Percentiles rank a stretch among this genome's conserved stretches.
Conservation (phyloP, 2,113 vertebrate genomes). For the Pogona vitticeps region DNA sequence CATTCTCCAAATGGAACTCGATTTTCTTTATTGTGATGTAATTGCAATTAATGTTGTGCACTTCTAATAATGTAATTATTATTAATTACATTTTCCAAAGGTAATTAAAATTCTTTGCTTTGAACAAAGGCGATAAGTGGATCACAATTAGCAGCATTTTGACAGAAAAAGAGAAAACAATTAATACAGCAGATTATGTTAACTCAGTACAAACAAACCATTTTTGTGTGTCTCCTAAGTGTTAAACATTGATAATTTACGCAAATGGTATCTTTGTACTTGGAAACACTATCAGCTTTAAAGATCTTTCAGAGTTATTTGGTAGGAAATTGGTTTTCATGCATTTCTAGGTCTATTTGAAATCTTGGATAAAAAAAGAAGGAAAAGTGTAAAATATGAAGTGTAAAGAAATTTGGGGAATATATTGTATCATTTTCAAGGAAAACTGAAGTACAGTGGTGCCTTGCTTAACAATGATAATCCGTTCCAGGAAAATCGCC, state of each 20-base stretch:
- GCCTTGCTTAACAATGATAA: too few relatives aligned
- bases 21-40: conserved; percentile 68
- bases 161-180: conserved; percentile 64
- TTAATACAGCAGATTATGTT: conserved; percentile 67
- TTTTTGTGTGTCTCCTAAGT: conserved; percentile 55
- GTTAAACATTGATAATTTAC: conserved; percentile 71
- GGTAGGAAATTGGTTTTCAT: conserved; percentile 57
- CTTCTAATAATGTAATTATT: conserved; percentile 78
- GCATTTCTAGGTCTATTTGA: conserved; percentile 49
- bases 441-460: conserved; percentile 25
- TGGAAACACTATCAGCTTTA: conserved; percentile 47
- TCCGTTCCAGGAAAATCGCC: too few relatives aligned
- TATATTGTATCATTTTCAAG: conserved; percentile 58
- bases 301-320: conserved; percentile 51
- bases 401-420: conserved; percentile 58
- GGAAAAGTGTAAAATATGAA: conserved; percentile 35
- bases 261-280: conserved; percentile 60
- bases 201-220: conserved; percentile 69
- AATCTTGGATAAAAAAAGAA: conserved; percentile 56
- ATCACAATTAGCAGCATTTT: conserved; percentile 69
- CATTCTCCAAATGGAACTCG: conserved; percentile 63
- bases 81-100: conserved; percentile 76
- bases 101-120: conserved; percentile 72
- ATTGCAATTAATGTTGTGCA: conserved; percentile 71
- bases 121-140: conserved; percentile 71